These are phyloP conservation scores for Corapipo altera DNA, from an alignment of 2,113 vertebrate species.

Conservation along the genomic window DNA sequence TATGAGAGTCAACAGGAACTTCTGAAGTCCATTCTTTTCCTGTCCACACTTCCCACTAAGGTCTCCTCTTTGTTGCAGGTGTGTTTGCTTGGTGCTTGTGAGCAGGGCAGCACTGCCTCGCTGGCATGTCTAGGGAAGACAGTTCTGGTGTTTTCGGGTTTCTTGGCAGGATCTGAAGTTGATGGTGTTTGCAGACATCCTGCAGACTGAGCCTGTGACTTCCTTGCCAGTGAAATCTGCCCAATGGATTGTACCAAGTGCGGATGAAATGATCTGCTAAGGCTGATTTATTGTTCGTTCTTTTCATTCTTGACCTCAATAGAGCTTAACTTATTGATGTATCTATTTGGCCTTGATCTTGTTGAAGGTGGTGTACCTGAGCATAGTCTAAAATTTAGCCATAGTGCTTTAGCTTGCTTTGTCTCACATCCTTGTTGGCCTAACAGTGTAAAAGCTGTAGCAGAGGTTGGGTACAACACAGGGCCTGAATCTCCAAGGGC, in stretches of 20 bases:
- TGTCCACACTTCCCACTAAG: rapidly evolving
- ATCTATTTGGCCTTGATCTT: background rate
- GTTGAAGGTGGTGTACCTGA: background rate
- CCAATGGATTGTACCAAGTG: background rate
- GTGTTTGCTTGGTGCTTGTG: background rate
- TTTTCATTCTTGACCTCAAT: background rate
- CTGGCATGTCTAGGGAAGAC: background rate
- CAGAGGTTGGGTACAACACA: rapidly evolving
- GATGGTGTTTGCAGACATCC: background rate
- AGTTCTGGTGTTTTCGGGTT: background rate
- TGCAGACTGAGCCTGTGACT: background rate
- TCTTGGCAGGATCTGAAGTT: background rate
- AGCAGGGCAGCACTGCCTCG: background rate
- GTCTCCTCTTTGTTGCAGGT: background rate
- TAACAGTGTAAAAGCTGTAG: background rate
- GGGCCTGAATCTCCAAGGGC: background rate
- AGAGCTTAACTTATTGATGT: background rate
- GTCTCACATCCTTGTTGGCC: rapidly evolving
- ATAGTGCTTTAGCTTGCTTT: background rate
- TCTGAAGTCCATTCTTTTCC: rapidly evolving
- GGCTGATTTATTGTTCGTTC: background rate
- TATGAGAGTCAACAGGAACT: background rate
- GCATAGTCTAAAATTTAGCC: background rate
- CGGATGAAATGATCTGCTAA: background rate
- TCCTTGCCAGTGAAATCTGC: background rate